Conservation (phyloP, 2,113 vertebrate species). For the Lepidothrix coronata region DNA sequence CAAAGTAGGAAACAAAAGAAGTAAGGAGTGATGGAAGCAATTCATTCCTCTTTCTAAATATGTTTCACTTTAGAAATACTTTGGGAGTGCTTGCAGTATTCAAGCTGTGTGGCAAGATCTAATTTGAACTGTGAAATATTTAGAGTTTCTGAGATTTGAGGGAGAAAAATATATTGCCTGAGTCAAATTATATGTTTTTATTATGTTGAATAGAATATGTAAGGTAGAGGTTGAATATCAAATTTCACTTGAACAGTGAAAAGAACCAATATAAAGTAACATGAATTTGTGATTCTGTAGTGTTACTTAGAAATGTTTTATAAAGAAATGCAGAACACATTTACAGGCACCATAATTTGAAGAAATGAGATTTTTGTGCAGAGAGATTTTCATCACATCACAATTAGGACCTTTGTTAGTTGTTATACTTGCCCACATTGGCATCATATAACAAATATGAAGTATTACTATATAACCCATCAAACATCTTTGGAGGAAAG, state of each 20-base stretch:
- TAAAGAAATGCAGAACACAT: background rate
- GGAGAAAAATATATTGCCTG: background rate
- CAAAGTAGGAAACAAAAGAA: background rate
- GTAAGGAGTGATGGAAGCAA: background rate
- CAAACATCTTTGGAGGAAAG: background rate
- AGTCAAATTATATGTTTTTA: background rate
- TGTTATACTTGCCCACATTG: background rate
- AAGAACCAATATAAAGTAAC: background rate
- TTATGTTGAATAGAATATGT: background rate
- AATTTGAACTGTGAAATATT: background rate
- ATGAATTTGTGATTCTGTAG: background rate
- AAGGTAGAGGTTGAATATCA: background rate
- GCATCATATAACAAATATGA: background rate
- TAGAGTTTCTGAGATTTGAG: background rate
- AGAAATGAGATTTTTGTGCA: background rate
- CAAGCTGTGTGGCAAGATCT: background rate
- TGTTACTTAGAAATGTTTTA: background rate
- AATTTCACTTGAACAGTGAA: background rate
- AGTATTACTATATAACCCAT: background rate
- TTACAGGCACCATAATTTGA: background rate
- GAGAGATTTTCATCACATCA: background rate
- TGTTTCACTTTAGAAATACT: background rate
- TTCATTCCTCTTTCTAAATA: background rate
- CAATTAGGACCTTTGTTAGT: background rate
- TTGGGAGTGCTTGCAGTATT: background rate